Percentiles rank a stretch among this genome's conserved stretches.
phyloP scores from a whole-genome alignment of 2,113 vertebrate genomes.

The Dascyllus trimaculatus region DNA sequence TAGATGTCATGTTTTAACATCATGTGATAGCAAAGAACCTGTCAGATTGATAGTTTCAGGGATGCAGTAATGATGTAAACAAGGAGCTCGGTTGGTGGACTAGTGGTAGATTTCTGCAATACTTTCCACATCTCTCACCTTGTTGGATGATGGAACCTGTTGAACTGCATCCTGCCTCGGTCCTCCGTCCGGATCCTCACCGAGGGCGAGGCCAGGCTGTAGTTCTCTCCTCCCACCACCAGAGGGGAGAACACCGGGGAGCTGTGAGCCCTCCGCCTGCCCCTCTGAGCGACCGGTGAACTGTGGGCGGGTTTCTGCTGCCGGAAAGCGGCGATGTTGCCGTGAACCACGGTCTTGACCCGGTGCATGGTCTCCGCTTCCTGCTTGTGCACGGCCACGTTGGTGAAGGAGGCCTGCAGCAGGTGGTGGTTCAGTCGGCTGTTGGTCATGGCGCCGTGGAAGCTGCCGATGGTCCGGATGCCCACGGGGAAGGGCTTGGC shows the following conservation, averaged over 20 bases:
- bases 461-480: constrained; percentile 74
- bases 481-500: constrained; percentile 74
- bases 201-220: constrained; percentile 78
- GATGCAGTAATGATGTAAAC: no score
- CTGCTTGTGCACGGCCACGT: constrained; percentile 13
- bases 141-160: constrained; percentile 67
- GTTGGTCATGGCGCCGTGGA: constrained; percentile 77
- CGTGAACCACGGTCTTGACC: constrained; percentile 51
- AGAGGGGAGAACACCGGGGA: constrained; percentile 76
- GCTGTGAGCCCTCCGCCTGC: constrained; percentile 76
- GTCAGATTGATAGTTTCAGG: no score
- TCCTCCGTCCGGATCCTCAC: constrained; percentile 67
- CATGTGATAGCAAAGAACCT: no score
- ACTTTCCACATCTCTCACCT: constrained; percentile 58
- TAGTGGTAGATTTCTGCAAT: not conserved
- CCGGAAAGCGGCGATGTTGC: constrained; percentile 60
- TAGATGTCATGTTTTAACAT: no score
- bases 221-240: constrained; percentile 82
- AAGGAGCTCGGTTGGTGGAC: not conserved
- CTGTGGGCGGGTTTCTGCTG: constrained; percentile 65
- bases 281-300: constrained; percentile 49
- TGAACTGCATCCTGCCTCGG: constrained; percentile 63
- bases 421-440: constrained; percentile 65
- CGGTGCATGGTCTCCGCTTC: constrained; percentile 48
- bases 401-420: constrained; percentile 42